Percentiles rank a stretch among this genome's conserved stretches.
These are phyloP conservation scores for Aphelocoma coerulescens DNA, from an alignment of 2,113 vertebrate species.

Conservation along the genomic window DNA sequence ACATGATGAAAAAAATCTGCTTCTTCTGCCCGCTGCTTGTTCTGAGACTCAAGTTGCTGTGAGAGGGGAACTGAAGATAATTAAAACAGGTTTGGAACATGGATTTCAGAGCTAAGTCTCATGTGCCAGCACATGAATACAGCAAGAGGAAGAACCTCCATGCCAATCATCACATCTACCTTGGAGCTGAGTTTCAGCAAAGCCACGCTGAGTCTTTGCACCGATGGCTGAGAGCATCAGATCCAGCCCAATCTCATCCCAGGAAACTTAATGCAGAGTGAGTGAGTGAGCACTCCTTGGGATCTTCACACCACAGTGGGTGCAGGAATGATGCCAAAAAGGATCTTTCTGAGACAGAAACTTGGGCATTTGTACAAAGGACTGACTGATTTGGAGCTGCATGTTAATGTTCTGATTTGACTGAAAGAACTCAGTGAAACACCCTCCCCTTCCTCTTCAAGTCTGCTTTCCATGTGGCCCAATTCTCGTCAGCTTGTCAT, in stretches of 20 bases:
- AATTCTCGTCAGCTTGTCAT: neutral
- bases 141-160: neutral
- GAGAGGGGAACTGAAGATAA: neutral
- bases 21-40: neutral
- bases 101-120: neutral
- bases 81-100: neutral
- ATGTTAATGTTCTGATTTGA: neutral
- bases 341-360: neutral
- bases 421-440: neutral
- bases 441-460: too few relatives aligned
- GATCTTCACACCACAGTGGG: fast-evolving
- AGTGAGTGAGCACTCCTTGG: neutral
- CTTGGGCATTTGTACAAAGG: neutral
- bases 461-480: neutral
- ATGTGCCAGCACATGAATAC: neutral
- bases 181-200: neutral
- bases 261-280: neutral
- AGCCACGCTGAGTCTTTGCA: neutral
- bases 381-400: neutral
- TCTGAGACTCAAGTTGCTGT: neutral
- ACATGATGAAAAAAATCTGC: constrained; percentile 17
- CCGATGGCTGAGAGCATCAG: neutral
- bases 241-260: neutral
- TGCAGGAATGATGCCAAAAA: neutral
- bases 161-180: neutral